Conservation (phyloP, 2,797 vertebrate genomes). For the Notolepis coatsorum region DNA sequence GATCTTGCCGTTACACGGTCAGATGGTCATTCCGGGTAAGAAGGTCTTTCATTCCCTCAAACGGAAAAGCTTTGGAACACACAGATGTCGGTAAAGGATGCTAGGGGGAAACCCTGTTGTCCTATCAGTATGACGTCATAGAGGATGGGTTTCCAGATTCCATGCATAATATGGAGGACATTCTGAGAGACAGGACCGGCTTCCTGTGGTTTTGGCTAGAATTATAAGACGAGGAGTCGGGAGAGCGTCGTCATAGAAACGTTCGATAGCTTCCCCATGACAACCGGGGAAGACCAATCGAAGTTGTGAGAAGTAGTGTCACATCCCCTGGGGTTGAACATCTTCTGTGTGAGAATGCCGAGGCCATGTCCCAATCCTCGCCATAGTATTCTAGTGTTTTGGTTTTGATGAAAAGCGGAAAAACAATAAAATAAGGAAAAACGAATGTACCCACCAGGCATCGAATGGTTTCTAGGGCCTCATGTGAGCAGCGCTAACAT, state of each 20-base stretch:
- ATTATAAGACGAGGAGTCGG: too few species aligned
- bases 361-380: too few species aligned
- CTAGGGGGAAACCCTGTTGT: background rate
- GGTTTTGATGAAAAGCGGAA: too few species aligned
- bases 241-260: too few species aligned
- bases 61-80: slow-evolving; percentile 2
- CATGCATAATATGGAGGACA: slow-evolving; percentile 50
- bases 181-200: slow-evolving; percentile 54
- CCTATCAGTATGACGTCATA: slow-evolving; percentile 19
- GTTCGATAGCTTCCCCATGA: too few species aligned
- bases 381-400: too few species aligned
- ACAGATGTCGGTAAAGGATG: background rate
- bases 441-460: background rate
- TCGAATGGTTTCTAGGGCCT: slow-evolving; percentile 9
- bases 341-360: too few species aligned
- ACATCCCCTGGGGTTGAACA: too few species aligned
- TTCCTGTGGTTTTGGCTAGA: slow-evolving; percentile 7
- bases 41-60: background rate
- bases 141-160: slow-evolving; percentile 38
- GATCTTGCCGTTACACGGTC: slow-evolving; percentile 13
- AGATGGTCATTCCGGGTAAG: background rate
- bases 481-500: background rate
- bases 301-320: too few species aligned
- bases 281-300: too few species aligned
- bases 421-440: background rate